phyloP scores from a whole-genome alignment of 2,113 vertebrate genomes.

The Butastur rufipennis region DNA sequence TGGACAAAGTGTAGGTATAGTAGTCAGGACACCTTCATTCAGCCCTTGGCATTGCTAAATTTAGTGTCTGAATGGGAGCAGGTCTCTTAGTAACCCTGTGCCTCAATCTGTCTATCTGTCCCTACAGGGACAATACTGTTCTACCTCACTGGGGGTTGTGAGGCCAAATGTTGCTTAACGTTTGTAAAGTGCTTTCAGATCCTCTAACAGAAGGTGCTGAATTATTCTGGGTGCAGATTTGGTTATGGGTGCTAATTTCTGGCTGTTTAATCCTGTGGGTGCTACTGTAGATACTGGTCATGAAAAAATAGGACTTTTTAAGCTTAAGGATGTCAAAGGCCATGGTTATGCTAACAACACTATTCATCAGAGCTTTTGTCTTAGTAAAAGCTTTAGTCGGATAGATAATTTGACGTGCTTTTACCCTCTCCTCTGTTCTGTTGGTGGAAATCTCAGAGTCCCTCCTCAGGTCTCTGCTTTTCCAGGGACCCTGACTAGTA shows the following conservation, averaged over 20 bases:
- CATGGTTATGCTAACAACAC: not conserved
- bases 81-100: slow-evolving; percentile 67
- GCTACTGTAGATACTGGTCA: not conserved
- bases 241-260: slow-evolving; percentile 28
- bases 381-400: not conserved
- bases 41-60: slow-evolving; percentile 20
- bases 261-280: not conserved
- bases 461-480: not conserved
- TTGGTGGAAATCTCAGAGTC: not conserved
- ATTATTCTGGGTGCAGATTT: slow-evolving; percentile 30
- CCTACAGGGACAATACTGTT: slow-evolving; percentile 44
- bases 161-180: slow-evolving; percentile 24
- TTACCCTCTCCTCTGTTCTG: not conserved
- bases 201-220: slow-evolving; percentile 50
- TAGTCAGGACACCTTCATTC: not conserved
- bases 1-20: slow-evolving; percentile 13
- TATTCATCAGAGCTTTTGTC: not conserved
- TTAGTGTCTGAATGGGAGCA: slow-evolving; percentile 42
- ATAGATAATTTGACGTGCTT: not conserved
- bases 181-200: slow-evolving; percentile 48
- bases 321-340: not conserved
- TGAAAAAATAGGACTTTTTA: not conserved
- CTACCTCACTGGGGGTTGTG: slow-evolving; percentile 67
- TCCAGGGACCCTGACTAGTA: not conserved
- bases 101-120: slow-evolving; percentile 61